Percentiles rank a stretch among this genome's conserved stretches.
phyloP scores from a whole-genome alignment of 1,140 invertebrate species.

The Steinernema khuongi region DNA sequence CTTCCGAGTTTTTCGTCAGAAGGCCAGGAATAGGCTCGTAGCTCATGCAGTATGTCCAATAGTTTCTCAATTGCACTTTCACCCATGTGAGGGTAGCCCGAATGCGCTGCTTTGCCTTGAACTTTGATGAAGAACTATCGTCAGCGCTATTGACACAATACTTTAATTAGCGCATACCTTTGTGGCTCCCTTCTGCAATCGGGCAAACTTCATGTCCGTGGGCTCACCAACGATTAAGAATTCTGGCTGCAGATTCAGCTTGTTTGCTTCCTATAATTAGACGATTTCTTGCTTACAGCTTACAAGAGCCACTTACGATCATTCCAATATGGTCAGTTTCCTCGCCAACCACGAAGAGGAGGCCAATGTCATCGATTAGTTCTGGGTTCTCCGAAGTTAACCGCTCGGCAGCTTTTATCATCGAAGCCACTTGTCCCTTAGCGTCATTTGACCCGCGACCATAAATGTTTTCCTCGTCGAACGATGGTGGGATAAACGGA shows the following conservation, averaged over 20 bases:
- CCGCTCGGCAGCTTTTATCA: conserved; percentile 43
- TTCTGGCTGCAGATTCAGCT: conserved; percentile 38
- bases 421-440: conserved; percentile 48
- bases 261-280: conserved; percentile 33
- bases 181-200: conserved; percentile 48
- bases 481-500: conserved; percentile 41
- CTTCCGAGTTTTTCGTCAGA: conserved; percentile 33
- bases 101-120: conserved; percentile 45
- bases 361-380: conserved; percentile 37
- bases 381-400: conserved; percentile 31
- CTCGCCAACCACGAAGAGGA: conserved; percentile 51
- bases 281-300: not conserved
- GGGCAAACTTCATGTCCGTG: conserved; percentile 46
- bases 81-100: conserved; percentile 45
- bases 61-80: conserved; percentile 44
- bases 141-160: conserved; percentile 11
- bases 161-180: conserved; percentile 33
- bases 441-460: conserved; percentile 49
- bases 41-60: conserved; percentile 42
- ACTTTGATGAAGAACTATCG: conserved; percentile 24
- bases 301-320: conserved; percentile 35
- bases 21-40: conserved; percentile 38
- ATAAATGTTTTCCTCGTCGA: conserved; percentile 36
- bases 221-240: conserved; percentile 48
- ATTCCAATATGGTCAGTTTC: conserved; percentile 53